phyloP scores from a whole-genome alignment of 2,113 vertebrate genomes.

The Paramisgurnus dabryanus region DNA sequence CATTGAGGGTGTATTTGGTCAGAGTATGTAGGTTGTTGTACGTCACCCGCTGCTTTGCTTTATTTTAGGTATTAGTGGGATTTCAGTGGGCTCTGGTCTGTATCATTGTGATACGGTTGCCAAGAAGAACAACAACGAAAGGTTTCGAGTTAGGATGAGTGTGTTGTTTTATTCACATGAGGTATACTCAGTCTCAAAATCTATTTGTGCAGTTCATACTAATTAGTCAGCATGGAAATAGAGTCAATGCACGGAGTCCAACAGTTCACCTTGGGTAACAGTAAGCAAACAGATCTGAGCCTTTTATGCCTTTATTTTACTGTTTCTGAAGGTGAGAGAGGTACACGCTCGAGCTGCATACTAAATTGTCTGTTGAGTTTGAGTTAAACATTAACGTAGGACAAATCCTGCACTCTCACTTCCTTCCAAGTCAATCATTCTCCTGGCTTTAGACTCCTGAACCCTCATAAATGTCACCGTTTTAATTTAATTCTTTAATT shows the following conservation, averaged over 20 bases:
- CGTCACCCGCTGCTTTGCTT: background rate
- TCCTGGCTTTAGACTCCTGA: slow-evolving; percentile 11
- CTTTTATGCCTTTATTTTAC: background rate
- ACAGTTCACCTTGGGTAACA: background rate
- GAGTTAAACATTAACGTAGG: slow-evolving; percentile 55
- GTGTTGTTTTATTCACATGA: background rate
- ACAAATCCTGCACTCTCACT: slow-evolving; percentile 20
- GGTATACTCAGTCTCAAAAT: no score
- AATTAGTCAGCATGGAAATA: background rate
- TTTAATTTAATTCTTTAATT: slow-evolving; percentile 53
- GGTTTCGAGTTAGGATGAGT: background rate
- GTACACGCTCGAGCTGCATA: background rate
- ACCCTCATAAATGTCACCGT: slow-evolving; percentile 45
- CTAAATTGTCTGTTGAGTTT: slow-evolving; percentile 30
- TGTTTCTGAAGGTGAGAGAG: background rate
- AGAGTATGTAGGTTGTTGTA: background rate
- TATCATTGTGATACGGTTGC: background rate
- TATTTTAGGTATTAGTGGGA: background rate
- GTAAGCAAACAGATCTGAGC: background rate
- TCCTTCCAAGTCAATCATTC: slow-evolving; percentile 42
- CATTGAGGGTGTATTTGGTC: background rate
- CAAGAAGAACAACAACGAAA: background rate
- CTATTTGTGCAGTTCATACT: background rate
- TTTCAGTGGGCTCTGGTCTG: background rate
- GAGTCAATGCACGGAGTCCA: background rate